phyloP scores from a whole-genome alignment of 2,888 invertebrate genomes.

The Ptycholaimellus sp. region DNA sequence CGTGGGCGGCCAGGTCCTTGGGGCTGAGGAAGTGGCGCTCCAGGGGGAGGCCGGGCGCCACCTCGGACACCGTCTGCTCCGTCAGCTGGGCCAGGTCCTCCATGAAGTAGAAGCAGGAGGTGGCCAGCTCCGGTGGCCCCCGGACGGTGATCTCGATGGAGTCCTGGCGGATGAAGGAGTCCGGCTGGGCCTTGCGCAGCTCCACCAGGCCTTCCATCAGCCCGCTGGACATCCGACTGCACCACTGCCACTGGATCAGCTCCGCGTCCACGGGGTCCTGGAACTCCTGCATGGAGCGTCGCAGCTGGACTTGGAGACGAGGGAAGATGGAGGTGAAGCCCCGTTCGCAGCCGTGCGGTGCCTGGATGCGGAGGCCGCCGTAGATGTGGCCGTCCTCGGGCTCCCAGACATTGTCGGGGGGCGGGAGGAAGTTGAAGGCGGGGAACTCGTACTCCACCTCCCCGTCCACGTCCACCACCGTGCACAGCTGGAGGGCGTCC shows the following conservation, averaged over 20 bases:
- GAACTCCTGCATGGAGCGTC: slow-evolving; percentile 35
- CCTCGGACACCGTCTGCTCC: slow-evolving; percentile 39
- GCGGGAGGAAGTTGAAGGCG: slow-evolving; percentile 33
- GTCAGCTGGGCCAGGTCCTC: slow-evolving; percentile 33
- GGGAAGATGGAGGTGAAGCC: slow-evolving; percentile 44
- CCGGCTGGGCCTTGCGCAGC: no score
- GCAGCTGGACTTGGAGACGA: slow-evolving; percentile 38
- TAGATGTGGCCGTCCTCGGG: slow-evolving; percentile 11
- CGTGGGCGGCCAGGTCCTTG: slow-evolving; percentile 34
- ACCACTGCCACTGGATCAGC: slow-evolving; percentile 39
- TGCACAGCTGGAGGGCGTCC: slow-evolving; percentile 45
- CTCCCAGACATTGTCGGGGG: slow-evolving; percentile 17
- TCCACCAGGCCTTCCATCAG: slow-evolving; percentile 43
- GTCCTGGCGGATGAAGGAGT: no score
- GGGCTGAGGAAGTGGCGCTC: slow-evolving; percentile 44
- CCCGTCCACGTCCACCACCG: slow-evolving; percentile 41
- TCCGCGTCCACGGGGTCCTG: slow-evolving; percentile 38
- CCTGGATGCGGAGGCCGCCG: slow-evolving; percentile 23
- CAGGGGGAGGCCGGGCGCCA: slow-evolving; percentile 43
- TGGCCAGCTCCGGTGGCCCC: slow-evolving; percentile 24
- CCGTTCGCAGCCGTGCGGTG: slow-evolving; percentile 35
- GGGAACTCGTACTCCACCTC: slow-evolving; percentile 53
- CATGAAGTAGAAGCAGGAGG: slow-evolving; percentile 39
- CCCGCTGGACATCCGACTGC: slow-evolving; percentile 42
- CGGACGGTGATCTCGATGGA: slow-evolving; percentile 28